Percentiles rank a stretch among this genome's conserved stretches.
Conservation (phyloP, 2,888 invertebrate species). For the Dicyrtoma fusca region DNA sequence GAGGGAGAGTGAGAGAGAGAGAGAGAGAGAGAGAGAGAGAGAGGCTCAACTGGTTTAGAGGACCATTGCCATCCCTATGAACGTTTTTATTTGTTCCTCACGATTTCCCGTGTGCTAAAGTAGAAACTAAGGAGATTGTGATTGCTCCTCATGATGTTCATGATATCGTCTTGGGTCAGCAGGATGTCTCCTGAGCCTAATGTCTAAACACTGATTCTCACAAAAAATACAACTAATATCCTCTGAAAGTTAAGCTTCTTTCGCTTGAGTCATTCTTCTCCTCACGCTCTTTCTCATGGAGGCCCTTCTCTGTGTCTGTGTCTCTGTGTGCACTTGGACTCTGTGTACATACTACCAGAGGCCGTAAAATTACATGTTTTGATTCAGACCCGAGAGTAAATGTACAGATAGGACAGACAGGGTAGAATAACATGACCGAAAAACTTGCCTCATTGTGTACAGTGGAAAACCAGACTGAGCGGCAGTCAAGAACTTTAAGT, state of each 20-base stretch:
- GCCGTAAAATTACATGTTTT: constrained; percentile 10
- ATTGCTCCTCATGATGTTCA: constrained; percentile 38
- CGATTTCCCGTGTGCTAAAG: constrained; percentile 43
- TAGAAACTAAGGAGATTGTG: constrained; percentile 29
- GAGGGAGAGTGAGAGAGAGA: not conserved
- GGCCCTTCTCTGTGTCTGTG: not conserved
- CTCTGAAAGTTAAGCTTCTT: not conserved
- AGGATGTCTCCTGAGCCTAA: constrained; percentile 22
- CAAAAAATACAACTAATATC: constrained; percentile 20
- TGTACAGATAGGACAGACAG: not conserved
- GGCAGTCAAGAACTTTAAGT: not conserved
- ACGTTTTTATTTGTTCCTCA: constrained; percentile 41
- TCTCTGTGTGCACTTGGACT: not conserved
- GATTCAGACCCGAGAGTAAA: not conserved
- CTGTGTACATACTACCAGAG: not conserved
- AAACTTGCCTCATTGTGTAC: not conserved
- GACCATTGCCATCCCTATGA: constrained; percentile 1
- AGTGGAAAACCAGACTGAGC: no score
- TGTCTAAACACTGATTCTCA: constrained; percentile 16
- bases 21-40: constrained; percentile 3
- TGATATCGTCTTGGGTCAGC: constrained; percentile 27
- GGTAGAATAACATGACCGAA: not conserved
- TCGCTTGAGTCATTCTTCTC: constrained; percentile 3
- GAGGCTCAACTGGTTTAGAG: not conserved
- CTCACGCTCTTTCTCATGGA: constrained; percentile 5